These are phyloP conservation scores for Halyomorpha halys DNA, from an alignment of 1,140 invertebrate genomes.

Conservation along the genomic window DNA sequence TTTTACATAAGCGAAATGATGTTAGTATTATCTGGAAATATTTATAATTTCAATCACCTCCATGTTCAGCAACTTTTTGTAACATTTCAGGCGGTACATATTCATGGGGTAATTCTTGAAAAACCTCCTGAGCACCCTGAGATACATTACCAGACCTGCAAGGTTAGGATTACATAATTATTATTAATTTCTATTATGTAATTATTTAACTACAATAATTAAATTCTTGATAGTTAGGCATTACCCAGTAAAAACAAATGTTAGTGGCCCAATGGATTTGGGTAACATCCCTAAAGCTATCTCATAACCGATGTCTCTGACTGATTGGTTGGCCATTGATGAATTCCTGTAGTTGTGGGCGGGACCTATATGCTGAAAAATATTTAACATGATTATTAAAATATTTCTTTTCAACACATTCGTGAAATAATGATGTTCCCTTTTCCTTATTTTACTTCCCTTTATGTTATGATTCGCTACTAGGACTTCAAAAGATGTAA, in stretches of 20 bases:
- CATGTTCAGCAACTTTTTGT: constrained; percentile 90
- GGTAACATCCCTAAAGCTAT: constrained; percentile 96
- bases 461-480: too few relatives aligned
- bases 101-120: constrained; percentile 93
- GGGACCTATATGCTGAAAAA: constrained; percentile 84
- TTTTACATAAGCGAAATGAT: too few relatives aligned
- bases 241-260: constrained; percentile 95
- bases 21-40: too few relatives aligned
- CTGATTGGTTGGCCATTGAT: constrained; percentile 92
- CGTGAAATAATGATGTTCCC: too few relatives aligned
- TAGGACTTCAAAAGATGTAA: too few relatives aligned
- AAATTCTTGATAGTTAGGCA: neutral
- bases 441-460: too few relatives aligned
- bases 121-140: constrained; percentile 92
- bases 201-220: too few relatives aligned
- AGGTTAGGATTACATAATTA: neutral
- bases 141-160: constrained; percentile 35
- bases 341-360: constrained; percentile 97
- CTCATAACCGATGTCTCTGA: constrained; percentile 96
- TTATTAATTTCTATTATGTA: too few relatives aligned
- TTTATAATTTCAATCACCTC: constrained; percentile 51
- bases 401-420: too few relatives aligned
- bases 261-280: constrained; percentile 92
- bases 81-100: constrained; percentile 92
- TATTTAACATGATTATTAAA: too few relatives aligned